Conservation (phyloP, 1,140 invertebrate genomes). For the Drosophila orena region DNA sequence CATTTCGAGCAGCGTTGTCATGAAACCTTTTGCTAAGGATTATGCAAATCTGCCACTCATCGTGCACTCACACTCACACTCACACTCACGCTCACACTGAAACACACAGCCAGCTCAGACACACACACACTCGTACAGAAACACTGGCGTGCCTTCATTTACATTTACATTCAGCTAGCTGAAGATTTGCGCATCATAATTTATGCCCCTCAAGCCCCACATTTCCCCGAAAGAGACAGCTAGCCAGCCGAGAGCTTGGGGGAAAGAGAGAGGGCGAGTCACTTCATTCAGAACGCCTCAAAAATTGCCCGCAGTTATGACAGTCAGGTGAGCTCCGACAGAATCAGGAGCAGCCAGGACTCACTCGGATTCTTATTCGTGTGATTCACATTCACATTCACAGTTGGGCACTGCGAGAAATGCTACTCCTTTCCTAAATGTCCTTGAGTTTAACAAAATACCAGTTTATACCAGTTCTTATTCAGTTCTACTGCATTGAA, state of each 20-base stretch:
- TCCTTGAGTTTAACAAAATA: no score
- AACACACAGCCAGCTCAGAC: slow-evolving; percentile 8
- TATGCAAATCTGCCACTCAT: slow-evolving; percentile 82
- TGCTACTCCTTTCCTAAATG: no score
- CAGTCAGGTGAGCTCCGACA: slow-evolving; percentile 43
- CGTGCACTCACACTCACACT: slow-evolving; percentile 52
- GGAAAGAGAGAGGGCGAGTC: slow-evolving; percentile 25
- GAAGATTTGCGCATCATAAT: slow-evolving; percentile 83
- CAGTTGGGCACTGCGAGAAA: slow-evolving; percentile 23
- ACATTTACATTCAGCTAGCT: slow-evolving; percentile 82
- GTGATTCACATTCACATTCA: slow-evolving; percentile 32
- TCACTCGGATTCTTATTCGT: slow-evolving; percentile 35
- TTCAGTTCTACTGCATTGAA: no score
- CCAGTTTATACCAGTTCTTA: no score
- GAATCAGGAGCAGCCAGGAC: slow-evolving; percentile 31
- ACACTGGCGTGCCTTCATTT: slow-evolving; percentile 70
- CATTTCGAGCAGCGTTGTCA: slow-evolving; percentile 79
- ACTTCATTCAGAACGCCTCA: slow-evolving; percentile 76
- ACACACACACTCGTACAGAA: slow-evolving; percentile 14
- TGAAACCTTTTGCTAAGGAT: slow-evolving; percentile 82
- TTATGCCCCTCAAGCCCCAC: slow-evolving; percentile 60
- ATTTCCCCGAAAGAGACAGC: slow-evolving; percentile 30
- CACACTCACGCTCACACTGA: slow-evolving; percentile 38
- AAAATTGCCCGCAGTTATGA: slow-evolving; percentile 79
- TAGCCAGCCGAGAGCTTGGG: not conserved